Conservation (phyloP, 2,113 vertebrate species). For the Pachyramphus minor region DNA sequence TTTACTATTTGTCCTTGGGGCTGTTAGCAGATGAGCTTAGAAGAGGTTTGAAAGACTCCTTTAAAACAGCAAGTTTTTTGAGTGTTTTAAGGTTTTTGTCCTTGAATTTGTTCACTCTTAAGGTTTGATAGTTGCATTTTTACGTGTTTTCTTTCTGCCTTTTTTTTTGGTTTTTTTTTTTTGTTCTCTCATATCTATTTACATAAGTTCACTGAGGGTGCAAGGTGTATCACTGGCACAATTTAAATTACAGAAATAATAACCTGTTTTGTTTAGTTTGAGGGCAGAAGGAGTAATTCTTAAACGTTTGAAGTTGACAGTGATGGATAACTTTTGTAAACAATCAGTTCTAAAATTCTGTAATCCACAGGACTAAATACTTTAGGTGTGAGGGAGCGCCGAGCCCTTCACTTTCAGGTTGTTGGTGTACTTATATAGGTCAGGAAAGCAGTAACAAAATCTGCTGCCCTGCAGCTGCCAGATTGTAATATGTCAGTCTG, state of each 20-base stretch:
- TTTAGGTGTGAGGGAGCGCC: neutral
- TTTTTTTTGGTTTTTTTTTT: neutral
- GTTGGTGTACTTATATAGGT: neutral
- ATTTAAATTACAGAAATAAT: neutral
- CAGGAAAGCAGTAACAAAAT: conserved; percentile 5
- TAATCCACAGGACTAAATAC: neutral
- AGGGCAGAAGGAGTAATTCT: neutral
- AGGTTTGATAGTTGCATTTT: neutral
- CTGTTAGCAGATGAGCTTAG: neutral
- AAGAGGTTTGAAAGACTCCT: neutral
- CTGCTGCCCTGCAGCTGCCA: conserved; percentile 26
- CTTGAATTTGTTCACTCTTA: neutral
- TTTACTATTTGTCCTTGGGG: conserved; percentile 49
- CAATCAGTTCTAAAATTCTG: neutral
- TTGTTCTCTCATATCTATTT: neutral
- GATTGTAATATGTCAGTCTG: neutral
- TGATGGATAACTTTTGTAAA: neutral
- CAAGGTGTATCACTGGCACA: neutral
- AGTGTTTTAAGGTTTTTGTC: neutral
- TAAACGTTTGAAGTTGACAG: neutral
- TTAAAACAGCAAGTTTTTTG: neutral
- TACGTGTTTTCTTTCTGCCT: neutral
- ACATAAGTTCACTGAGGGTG: neutral
- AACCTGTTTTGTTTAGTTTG: neutral
- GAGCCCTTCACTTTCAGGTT: conserved; percentile 1